Evolutionary conservation across 2,113 vertebrate genomes (phyloP).

Genomic region (Podilymbus podiceps): DNA sequence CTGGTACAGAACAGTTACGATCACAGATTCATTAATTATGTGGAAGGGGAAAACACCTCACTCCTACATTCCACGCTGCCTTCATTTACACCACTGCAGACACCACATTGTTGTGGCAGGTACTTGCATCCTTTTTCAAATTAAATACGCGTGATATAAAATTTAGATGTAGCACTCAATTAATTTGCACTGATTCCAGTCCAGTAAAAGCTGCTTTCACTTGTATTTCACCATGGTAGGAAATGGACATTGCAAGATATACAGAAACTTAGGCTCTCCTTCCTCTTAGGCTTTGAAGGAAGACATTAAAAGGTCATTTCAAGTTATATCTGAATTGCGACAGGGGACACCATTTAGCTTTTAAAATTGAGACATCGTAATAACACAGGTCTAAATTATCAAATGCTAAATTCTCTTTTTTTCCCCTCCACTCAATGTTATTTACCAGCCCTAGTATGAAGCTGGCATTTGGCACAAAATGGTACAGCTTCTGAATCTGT

Average conservation of each 20-base stretch:
- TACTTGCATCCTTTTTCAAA: not conserved
- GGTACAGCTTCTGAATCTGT: not conserved
- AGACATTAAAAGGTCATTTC: not conserved
- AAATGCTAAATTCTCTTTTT: not conserved
- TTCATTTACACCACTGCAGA: not conserved
- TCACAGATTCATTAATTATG: not conserved
- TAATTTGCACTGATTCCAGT: not conserved
- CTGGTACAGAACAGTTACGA: not conserved
- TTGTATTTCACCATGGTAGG: not conserved
- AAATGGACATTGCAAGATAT: not conserved
- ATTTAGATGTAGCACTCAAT: not conserved
- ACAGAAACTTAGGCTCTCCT: not conserved
- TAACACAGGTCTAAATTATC: not conserved
- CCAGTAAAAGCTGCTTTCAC: not conserved
- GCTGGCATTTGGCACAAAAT: not conserved
- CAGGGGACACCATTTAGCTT: not conserved
- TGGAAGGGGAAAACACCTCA: not conserved
- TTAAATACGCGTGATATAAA: not conserved
- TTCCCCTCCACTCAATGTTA: too few species aligned
- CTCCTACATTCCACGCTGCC: not conserved
- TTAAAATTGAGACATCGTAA: not conserved
- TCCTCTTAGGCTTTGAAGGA: not conserved
- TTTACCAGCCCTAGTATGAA: not conserved
- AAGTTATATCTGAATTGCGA: not conserved
- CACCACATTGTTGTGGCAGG: not conserved